A percentile compares a stretch with the other conserved stretches of the same genome.
phyloP scores from a whole-genome alignment of 1,140 invertebrate genomes.

The Atta colombica region DNA sequence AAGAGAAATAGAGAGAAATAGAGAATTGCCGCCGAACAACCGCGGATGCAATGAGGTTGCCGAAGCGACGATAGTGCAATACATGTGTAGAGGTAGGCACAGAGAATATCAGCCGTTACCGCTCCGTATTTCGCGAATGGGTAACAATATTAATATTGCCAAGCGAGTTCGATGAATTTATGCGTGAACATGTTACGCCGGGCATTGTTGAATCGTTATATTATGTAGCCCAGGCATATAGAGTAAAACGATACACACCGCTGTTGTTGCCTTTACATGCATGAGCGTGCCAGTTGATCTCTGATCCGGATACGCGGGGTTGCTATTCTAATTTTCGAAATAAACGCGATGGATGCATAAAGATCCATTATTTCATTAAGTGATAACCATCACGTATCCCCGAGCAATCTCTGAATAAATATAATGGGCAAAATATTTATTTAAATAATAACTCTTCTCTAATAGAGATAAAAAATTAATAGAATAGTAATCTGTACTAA shows the following conservation, averaged over 20 bases:
- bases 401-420: neutral
- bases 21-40: constrained; percentile 7
- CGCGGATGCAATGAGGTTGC: constrained; percentile 27
- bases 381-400: constrained; percentile 10
- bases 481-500: neutral
- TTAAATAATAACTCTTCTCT: constrained; percentile 2
- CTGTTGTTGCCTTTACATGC: constrained; percentile 31
- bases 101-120: constrained; percentile 24
- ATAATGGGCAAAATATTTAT: neutral
- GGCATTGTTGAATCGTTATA: constrained; percentile 62
- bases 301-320: constrained; percentile 15
- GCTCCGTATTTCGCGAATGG: constrained; percentile 72
- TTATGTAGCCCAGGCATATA: constrained; percentile 50
- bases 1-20: constrained; percentile 32
- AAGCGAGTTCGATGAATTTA: constrained; percentile 69
- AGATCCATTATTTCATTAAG: constrained; percentile 28
- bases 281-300: constrained; percentile 39
- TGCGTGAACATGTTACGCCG: constrained; percentile 47
- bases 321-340: constrained; percentile 43
- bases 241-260: constrained; percentile 48
- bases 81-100: neutral
- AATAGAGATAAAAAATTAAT: neutral
- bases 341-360: constrained; percentile 18
- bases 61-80: constrained; percentile 1
- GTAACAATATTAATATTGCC: constrained; percentile 78